A percentile compares a stretch with the other conserved stretches of the same genome.
phyloP scores from a whole-genome alignment of 2,888 invertebrate species.

The Globia sparganii region DNA sequence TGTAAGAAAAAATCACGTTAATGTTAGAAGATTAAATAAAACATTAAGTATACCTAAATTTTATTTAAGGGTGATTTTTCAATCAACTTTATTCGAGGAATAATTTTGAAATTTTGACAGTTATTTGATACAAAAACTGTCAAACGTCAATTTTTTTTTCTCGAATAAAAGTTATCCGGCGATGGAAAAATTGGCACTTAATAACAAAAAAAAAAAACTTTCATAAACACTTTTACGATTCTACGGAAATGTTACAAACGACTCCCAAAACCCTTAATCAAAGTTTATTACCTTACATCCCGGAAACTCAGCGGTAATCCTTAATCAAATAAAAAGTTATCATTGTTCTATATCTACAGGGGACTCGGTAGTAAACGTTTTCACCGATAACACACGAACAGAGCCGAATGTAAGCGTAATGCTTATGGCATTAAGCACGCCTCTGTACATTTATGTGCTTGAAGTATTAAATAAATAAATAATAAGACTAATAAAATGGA shows the following conservation, averaged over 20 bases:
- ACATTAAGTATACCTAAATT: background rate
- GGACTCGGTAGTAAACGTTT: constrained; percentile 24
- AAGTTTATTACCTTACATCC: constrained; percentile 31
- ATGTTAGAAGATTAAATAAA: background rate
- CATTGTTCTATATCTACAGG: constrained; percentile 25
- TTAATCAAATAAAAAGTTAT: constrained; percentile 48
- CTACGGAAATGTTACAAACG: background rate
- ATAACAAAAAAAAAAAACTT: background rate
- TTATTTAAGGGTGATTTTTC: too few species aligned
- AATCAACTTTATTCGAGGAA: too few species aligned
- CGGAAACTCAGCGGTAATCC: constrained; percentile 14
- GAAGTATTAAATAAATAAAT: background rate
- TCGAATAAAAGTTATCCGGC: too few species aligned
- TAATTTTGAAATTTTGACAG: too few species aligned
- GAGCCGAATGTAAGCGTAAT: constrained; percentile 7
- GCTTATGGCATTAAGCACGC: background rate
- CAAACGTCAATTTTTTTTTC: too few species aligned
- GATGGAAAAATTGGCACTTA: background rate
- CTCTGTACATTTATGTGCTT: background rate
- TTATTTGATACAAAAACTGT: too few species aligned
- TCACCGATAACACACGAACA: constrained; percentile 8
- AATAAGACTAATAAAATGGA: constrained; percentile 21
- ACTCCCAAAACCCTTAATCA: constrained; percentile 23
- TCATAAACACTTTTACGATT: background rate
- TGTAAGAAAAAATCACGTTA: background rate